Evolutionary conservation across 2,113 vertebrate genomes (phyloP), one percentile per base, ranked within the genome.

Genomic region (Hippocampus comes): DNA sequence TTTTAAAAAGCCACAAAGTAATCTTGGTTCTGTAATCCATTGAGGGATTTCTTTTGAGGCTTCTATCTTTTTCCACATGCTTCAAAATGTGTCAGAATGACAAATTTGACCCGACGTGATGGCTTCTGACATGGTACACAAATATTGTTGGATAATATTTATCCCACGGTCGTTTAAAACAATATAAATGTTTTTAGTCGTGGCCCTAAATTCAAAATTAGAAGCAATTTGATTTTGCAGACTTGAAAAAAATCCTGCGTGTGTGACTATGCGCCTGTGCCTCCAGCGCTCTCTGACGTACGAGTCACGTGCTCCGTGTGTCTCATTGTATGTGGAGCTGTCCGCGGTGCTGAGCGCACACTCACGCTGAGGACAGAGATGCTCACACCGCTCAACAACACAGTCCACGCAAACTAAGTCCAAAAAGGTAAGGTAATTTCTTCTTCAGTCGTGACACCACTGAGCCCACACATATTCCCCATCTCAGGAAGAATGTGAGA

Each of bases 321-420:
- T 82, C 15, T 66, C 23, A 87, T 84, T 90, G 83, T 75, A 20
- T 27, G 80, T 87, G 90, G 93, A 93, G 93, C 94, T 96, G 94
- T 95, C 94, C 91, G 82, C 85, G 71, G 88, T 90, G 25, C 83
- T 91, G 80, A 88, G 84, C 78, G 20, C 78, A 72, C 73, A 78
- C 68, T 75, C 75, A 18, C 68, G 61, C 34, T 9, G 70, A 72
- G 25, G 38, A 80, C 70, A 67, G 90, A 84, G 73, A 89, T 88
- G 89, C 77, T 71, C 76, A 82, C 71, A 23, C 73, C 81, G 51
- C 75, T 55, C 75, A 18, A 48, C n/a, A 51, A 78, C 67, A 73
- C 49, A 76, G 71, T 85, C 70, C n/a, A 55, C 48, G 46, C 43
- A 74, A 86, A 89, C 69, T 86, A 70, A 80, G 18, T 30, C 41